A percentile compares a stretch with the other conserved stretches of the same genome.
These are phyloP conservation scores for Hemichromis elongatus DNA, from an alignment of 2,113 vertebrate genomes.

Conservation along the genomic window DNA sequence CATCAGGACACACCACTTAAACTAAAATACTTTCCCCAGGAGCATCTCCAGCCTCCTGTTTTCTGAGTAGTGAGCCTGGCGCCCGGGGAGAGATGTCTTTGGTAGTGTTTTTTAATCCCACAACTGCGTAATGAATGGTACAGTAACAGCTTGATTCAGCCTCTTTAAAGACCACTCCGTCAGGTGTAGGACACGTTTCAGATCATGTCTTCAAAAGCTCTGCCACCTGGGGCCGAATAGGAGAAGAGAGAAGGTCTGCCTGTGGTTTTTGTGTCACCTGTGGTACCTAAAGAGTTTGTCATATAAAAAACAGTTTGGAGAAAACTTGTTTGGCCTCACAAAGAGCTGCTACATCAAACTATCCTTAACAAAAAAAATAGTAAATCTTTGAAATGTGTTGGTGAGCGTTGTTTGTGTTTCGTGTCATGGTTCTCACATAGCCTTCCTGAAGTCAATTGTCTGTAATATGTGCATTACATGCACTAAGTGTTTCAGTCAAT, in stretches of 20 bases:
- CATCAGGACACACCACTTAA: background rate
- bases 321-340: background rate
- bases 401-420: background rate
- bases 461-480: conserved; percentile 16
- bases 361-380: background rate
- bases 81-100: background rate
- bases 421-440: background rate
- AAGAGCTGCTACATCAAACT: background rate
- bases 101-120: conserved; percentile 28
- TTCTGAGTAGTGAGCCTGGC: background rate
- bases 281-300: background rate
- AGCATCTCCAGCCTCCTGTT: conserved; percentile 13
- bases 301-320: background rate
- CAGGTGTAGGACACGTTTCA: conserved; percentile 23
- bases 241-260: background rate
- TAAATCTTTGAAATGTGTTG: background rate
- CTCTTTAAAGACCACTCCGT: conserved; percentile 30
- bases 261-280: background rate
- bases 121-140: conserved; percentile 49
- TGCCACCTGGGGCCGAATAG: conserved; percentile 30
- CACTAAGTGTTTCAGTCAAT: background rate
- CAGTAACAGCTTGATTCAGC: conserved; percentile 43
- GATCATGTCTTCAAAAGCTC: conserved; percentile 24
- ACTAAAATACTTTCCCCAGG: background rate
- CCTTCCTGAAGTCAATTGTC: background rate